Conservation (phyloP, 1,140 invertebrate genomes). For the Drosophila orosa region DNA sequence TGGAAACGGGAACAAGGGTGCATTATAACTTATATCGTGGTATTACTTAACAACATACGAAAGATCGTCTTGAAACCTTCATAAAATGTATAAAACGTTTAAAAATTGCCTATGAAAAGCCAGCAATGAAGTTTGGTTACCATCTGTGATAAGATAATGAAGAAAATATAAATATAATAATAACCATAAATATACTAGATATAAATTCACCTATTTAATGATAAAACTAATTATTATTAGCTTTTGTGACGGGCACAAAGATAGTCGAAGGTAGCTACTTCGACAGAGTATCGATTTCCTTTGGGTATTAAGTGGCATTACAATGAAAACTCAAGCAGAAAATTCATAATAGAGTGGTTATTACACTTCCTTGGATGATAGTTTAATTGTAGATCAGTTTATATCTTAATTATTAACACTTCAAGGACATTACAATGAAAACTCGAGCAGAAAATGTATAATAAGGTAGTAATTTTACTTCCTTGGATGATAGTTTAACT, state of each 20-base stretch:
- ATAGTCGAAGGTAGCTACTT: not conserved
- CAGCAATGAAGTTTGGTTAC: not conserved
- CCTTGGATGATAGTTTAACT: no score
- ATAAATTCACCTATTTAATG: no score
- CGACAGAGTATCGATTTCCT: not conserved
- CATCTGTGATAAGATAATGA: not conserved
- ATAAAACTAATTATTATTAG: not conserved
- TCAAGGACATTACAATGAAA: conserved; percentile 1
- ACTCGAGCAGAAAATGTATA: not conserved
- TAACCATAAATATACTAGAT: not conserved
- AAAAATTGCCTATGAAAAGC: not conserved
- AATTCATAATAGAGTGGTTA: not conserved
- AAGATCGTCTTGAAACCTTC: not conserved
- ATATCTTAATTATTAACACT: no score
- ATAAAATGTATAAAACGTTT: not conserved
- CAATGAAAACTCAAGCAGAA: not conserved
- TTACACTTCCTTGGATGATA: not conserved
- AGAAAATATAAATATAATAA: not conserved
- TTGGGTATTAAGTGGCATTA: not conserved
- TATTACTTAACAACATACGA: not conserved
- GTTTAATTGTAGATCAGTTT: no score
- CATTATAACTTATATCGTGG: not conserved
- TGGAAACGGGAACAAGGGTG: not conserved
- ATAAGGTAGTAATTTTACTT: not conserved
- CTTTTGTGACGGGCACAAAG: not conserved